A percentile compares a stretch with the other conserved stretches of the same genome.
Evolutionary conservation across 2,113 vertebrate species (phyloP).

Genomic region (Syngnathus floridae): DNA sequence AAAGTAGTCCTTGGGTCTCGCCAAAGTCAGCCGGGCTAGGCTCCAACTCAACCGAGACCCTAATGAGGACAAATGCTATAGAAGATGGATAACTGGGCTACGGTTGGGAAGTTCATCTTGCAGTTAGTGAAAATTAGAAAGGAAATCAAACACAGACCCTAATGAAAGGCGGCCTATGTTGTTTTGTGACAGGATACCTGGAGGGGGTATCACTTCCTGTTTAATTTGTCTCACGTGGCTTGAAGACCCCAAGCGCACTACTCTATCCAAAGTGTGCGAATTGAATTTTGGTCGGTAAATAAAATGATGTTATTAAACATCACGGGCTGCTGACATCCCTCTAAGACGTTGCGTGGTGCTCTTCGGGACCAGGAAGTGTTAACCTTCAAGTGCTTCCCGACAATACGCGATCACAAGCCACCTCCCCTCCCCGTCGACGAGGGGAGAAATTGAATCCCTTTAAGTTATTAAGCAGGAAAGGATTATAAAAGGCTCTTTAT

Average conservation of each 20-base stretch:
- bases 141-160: constrained; percentile 58
- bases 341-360: constrained; percentile 4
- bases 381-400: constrained; percentile 68
- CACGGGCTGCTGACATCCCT: constrained; percentile 31
- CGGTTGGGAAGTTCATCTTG: constrained; percentile 9
- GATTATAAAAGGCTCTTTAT: constrained; percentile 75
- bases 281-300: constrained; percentile 54
- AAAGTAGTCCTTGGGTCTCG: too few species aligned
- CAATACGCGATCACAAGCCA: constrained; percentile 62
- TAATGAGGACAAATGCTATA: neutral
- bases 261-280: constrained; percentile 47
- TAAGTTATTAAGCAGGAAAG: constrained; percentile 76
- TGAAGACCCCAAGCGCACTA: constrained; percentile 54
- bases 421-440: constrained; percentile 50
- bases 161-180: constrained; percentile 40
- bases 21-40: neutral
- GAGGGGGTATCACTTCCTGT: constrained; percentile 64
- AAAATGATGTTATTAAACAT: constrained; percentile 65
- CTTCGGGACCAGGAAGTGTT: constrained; percentile 60
- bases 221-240: constrained; percentile 68
- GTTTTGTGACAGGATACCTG: constrained; percentile 62
- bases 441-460: constrained; percentile 71
- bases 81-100: neutral
- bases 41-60: too few species aligned
- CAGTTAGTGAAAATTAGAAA: constrained; percentile 51